Conservation (phyloP, 2,797 vertebrate species). For the Mus minutoides region DNA sequence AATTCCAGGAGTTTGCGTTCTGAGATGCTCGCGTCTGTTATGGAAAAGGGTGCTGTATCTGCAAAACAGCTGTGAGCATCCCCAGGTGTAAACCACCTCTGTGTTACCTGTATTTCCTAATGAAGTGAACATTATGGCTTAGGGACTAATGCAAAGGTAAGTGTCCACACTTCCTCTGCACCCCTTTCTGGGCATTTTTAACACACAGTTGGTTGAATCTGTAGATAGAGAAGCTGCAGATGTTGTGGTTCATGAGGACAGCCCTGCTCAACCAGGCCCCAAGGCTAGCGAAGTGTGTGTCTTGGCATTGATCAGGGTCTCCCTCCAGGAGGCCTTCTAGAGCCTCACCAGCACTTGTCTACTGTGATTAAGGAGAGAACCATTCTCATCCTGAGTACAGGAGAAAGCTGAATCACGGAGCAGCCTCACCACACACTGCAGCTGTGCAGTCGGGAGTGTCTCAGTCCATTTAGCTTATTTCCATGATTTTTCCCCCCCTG, state of each 20-base stretch:
- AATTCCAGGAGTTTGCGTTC: background rate
- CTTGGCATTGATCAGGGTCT: background rate
- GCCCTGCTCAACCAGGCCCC: background rate
- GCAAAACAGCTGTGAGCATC: background rate
- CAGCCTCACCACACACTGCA: background rate
- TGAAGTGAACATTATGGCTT: background rate
- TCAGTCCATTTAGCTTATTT: conserved; percentile 79
- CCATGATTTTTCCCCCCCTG: background rate
- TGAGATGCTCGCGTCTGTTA: background rate
- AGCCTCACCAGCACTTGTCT: background rate
- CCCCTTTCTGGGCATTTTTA: background rate
- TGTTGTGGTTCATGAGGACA: background rate
- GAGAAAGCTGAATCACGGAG: background rate
- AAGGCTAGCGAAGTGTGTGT: background rate
- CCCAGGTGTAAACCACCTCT: background rate
- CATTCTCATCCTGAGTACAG: background rate
- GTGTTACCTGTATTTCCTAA: background rate
- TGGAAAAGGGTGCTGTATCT: background rate
- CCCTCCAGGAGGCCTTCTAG: background rate
- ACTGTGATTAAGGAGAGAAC: background rate
- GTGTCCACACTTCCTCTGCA: background rate
- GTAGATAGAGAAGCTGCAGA: background rate
- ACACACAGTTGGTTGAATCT: background rate
- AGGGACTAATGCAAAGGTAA: background rate
- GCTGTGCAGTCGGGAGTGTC: fast-evolving